These are phyloP conservation scores for sheep (Ovis aries) DNA, from an alignment of 2,113 vertebrate species.

Conservation along the genomic window ARS-UI_Ramb_v3.0 NC_056057.1:80108501-80109000, in stretches of 20 bases:
- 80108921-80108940: background rate
- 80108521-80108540: background rate
- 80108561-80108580: background rate
- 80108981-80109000: background rate
- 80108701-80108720: background rate
- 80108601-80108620: background rate
- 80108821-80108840: background rate
- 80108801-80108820: background rate
- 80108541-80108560: background rate
- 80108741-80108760: background rate
- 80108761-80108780: background rate
- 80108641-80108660: background rate
- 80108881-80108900: background rate
- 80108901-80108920: background rate
- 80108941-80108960: background rate
- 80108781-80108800: background rate
- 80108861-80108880: background rate
- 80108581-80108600: background rate
- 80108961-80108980: background rate
- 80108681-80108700: background rate
- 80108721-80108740: background rate
- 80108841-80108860: background rate
- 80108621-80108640: background rate
- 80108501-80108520: background rate
- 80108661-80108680: background rate